Evolutionary conservation across 2,888 invertebrate species (phyloP), one percentile per base, ranked within the genome.

Genomic region (Drosophila cyrtoloma): DNA sequence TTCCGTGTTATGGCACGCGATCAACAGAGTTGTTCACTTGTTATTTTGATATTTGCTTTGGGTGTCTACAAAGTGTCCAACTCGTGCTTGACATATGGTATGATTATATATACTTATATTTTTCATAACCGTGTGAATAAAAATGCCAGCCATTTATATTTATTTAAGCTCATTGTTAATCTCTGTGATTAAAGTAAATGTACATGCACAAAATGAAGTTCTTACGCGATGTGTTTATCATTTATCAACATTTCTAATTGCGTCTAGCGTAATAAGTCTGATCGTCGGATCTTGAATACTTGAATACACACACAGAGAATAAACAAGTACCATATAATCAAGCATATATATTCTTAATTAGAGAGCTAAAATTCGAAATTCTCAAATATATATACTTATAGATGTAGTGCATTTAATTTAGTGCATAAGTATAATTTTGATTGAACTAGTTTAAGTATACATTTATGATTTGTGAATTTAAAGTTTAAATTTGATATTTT

Each of bases 211-310:
- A 53, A 39, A 37, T 28, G 19, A 60, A 35, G 35, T 61, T 47
- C 47, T 33, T 53, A 47, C 26, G 47, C 22, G 16, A 47, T 37
- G 4, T 42, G 19, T 58, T 69, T 57, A 67, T 64, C 51, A 75
- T 71, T 67, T 67, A 64, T 78, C 65, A 79, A 66, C 53, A 75
- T 71, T 78, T 52, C 64, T 71, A 71, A 79, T 78, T 71, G 26
- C 53, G 6, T 37, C 22, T 32, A 57, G n/a, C 42, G 35, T 33
- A 28, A n/a, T 61, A 19, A 26, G 9, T n/a, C 14, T 35, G 26
- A 66, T 10, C 51, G 44, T 22, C 50, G 16, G 39, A 39, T 32
- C 62, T 55, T 47, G 26, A 50, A 39, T 55, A 59, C 33, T 30
- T 16, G 28, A 28, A 35, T 57, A 28, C 44, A 22, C 14, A n/a